Conservation (phyloP, 2,797 vertebrate species). For the Perdix hodgsoniae region DNA sequence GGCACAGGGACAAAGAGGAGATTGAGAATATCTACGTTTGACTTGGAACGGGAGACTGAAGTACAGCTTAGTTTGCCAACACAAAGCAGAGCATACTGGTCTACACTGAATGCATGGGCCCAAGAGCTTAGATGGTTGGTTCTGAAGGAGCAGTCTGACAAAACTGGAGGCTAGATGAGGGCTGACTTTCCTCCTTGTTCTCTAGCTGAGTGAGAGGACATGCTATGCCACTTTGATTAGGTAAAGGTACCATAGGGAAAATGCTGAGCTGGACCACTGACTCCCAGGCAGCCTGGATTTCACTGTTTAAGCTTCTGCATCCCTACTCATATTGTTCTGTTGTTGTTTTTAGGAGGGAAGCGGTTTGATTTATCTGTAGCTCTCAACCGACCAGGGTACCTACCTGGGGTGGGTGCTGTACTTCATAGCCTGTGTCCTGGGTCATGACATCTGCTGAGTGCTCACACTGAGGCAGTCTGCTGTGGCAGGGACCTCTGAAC, state of each 20-base stretch:
- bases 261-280: not conserved
- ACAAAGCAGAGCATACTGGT: not conserved
- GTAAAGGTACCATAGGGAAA: not conserved
- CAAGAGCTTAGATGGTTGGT: not conserved
- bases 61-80: fast-evolving
- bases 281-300: not conserved
- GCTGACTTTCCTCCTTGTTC: not conserved
- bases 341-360: not conserved
- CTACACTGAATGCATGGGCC: not conserved
- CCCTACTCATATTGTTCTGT: not conserved
- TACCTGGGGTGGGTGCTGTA: not conserved
- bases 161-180: not conserved
- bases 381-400: not conserved
- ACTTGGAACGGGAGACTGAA: not conserved
- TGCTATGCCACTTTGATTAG: not conserved
- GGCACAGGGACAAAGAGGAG: not conserved
- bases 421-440: not conserved
- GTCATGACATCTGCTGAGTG: fast-evolving
- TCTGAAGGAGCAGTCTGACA: not conserved
- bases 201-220: not conserved
- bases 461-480: not conserved
- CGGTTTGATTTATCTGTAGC: not conserved
- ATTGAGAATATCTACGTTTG: fast-evolving
- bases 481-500: not conserved
- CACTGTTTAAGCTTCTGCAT: not conserved